Base-by-base conservation (phyloP, 2,797 vertebrate genomes). In the Oophaga sylvatica region DNA sequence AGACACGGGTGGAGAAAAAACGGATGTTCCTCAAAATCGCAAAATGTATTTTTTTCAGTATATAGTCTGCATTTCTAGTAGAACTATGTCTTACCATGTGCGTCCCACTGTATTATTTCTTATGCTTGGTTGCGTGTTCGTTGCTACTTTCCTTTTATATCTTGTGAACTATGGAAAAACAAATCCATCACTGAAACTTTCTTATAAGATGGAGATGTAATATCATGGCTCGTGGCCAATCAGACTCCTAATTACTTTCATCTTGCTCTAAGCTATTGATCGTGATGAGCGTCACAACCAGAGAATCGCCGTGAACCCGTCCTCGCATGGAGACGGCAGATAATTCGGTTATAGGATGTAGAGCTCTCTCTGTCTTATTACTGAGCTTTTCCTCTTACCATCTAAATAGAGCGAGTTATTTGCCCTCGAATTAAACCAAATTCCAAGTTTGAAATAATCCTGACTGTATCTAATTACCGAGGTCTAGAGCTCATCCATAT, bases 271-370 rank as follows among this genome's bases (percentile, higher is more conserved):
- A 86, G 75, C 60, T 79, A 79, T 85, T 62, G 22, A 22, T 29
- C 53, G 62, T 79, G 84, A 85, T 79, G 62, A 17, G 45, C 63
- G 22, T 59, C 20, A 76, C 83, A 85, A 11, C 17, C 76, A 29
- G 35, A 20, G 71, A 79, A 85, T 56, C 22, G 76, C 67, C 68
- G 7, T 68, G 84, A 85, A 59, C 76, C 57, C 62, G n/a, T 53
- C 35, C 83, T 76, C 71, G 12, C 63, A 60, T 77, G 53, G 76
- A 5, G 59, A 65, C 41, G 12, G 62, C 83, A 13, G 71, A 62
- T 77, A 76, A 84, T 84, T 84, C 71, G 65, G 16, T 45, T 75
- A 62, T 77, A 77, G 57, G 70, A 84, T 84, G 83, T 76, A 77
- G 83, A 77, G 73, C 59, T 48, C 83, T 76, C 48, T 45, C 82